Evolutionary conservation across 2,888 invertebrate species (phyloP).

Genomic region (Carpatolechia fugitivella): DNA sequence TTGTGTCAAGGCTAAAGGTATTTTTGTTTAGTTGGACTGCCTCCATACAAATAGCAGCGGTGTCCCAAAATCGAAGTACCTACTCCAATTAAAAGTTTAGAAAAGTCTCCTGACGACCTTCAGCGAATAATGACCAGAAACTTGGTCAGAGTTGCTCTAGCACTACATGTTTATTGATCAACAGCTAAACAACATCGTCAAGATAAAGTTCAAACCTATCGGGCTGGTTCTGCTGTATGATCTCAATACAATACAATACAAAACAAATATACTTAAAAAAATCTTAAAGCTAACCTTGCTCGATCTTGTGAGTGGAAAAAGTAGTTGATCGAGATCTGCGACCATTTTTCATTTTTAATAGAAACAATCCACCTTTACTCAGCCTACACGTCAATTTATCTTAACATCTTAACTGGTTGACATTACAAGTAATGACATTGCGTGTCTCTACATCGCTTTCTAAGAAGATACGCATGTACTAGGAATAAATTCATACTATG

Average conservation of each 20-base stretch:
- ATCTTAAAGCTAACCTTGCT: no score
- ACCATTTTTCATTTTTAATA: constrained; percentile 27
- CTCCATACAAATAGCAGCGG: constrained; percentile 42
- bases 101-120: constrained; percentile 8
- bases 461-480: no score
- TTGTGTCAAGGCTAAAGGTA: constrained; percentile 65
- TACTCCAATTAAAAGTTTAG: constrained; percentile 4
- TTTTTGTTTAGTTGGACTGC: constrained; percentile 39
- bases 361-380: constrained; percentile 26
- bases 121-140: background rate
- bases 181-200: background rate
- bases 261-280: no score
- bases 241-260: background rate
- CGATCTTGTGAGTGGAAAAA: constrained; percentile 2
- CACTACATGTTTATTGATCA: background rate
- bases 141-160: no score
- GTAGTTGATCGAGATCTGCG: constrained; percentile 14
- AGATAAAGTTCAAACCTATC: background rate
- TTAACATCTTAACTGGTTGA: constrained; percentile 31
- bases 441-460: constrained; percentile 19
- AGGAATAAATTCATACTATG: background rate
- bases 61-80: constrained; percentile 44
- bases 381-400: constrained; percentile 30
- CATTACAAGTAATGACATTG: constrained; percentile 29
- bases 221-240: no score